Conservation (phyloP, 2,888 invertebrate genomes). For the Rhimphoctona megacephalus region DNA sequence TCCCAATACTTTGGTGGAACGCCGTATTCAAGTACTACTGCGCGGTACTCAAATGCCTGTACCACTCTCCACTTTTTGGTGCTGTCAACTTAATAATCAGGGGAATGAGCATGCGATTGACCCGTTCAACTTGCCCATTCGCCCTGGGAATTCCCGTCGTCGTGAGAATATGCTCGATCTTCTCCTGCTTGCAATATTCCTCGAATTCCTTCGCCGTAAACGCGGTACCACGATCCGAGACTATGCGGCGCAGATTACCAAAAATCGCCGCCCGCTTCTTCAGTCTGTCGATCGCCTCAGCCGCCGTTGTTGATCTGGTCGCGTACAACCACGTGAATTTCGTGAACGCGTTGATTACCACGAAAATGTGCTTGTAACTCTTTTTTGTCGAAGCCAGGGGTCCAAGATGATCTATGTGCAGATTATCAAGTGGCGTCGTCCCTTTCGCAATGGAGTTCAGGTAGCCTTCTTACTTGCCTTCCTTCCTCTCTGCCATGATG, state of each 20-base stretch:
- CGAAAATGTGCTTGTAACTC: not conserved
- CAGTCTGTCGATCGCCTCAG: too few species aligned
- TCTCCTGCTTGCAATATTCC: too few species aligned
- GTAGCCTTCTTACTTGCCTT: constrained; percentile 77
- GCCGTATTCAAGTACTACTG: not conserved
- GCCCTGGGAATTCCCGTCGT: not conserved
- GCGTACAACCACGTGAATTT: too few species aligned
- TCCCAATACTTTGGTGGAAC: not conserved
- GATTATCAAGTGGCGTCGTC: constrained; percentile 72
- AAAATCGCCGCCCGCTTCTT: too few species aligned
- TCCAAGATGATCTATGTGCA: not conserved
- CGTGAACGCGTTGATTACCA: too few species aligned
- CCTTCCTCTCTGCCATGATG: constrained; percentile 53
- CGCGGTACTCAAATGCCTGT: constrained; percentile 3
- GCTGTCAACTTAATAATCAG: not conserved
- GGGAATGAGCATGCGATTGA: not conserved
- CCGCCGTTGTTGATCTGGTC: too few species aligned
- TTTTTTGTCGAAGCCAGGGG: not conserved
- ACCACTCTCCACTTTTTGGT: constrained; percentile 2
- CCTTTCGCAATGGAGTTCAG: constrained; percentile 78
- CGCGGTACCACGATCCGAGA: too few species aligned
- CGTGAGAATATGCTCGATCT: not conserved
- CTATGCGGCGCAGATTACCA: too few species aligned
- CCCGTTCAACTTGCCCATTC: not conserved
- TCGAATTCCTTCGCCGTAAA: too few species aligned